These are phyloP conservation scores for Athene noctua DNA, from an alignment of 2,113 vertebrate species.

Conservation along the genomic window DNA sequence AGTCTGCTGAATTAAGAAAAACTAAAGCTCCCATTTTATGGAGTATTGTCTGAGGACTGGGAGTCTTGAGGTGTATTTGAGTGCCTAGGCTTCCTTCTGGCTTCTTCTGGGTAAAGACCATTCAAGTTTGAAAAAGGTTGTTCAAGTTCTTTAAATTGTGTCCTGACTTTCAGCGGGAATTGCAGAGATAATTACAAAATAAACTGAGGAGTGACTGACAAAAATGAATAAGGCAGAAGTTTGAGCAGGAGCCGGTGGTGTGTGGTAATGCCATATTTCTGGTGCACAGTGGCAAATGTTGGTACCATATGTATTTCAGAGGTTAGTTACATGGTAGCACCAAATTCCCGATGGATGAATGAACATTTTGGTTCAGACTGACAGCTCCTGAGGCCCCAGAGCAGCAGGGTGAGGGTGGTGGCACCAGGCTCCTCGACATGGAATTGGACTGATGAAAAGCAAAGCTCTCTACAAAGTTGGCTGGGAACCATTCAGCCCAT, in stretches of 20 bases:
- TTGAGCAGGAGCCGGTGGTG: background rate
- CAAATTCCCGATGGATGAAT: background rate
- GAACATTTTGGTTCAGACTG: background rate
- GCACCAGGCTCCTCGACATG: fast-evolving
- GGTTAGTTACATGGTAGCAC: background rate
- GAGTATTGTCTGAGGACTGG: background rate
- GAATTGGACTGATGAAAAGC: background rate
- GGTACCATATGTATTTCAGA: background rate
- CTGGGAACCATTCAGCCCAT: background rate
- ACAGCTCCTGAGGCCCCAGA: background rate
- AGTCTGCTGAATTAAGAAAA: background rate
- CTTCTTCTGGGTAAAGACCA: background rate
- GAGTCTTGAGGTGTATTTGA: background rate
- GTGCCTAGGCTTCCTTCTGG: background rate
- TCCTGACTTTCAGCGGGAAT: background rate
- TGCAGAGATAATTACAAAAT: background rate
- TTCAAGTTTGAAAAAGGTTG: background rate
- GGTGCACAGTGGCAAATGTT: fast-evolving
- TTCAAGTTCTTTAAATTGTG: background rate
- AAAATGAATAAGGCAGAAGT: background rate
- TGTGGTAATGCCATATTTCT: fast-evolving
- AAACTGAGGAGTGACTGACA: background rate
- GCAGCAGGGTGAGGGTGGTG: background rate
- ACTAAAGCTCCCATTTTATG: background rate
- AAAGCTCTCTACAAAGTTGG: background rate